Percentiles rank a stretch among this genome's conserved stretches.
Evolutionary conservation across 2,888 invertebrate genomes (phyloP).

Genomic region (Desoria tigrina): DNA sequence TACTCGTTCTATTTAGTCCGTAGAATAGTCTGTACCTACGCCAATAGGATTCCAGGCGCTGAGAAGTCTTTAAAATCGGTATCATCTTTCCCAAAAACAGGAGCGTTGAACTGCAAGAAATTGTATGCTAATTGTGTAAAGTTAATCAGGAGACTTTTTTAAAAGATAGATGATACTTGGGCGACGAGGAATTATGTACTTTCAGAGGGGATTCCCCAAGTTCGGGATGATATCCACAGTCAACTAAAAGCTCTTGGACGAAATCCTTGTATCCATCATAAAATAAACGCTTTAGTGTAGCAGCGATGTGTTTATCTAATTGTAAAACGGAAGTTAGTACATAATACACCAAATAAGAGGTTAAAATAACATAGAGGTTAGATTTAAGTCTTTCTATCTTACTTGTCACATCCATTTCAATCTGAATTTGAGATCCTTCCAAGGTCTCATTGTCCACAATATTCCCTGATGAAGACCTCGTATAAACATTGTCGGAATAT

Average conservation of each 20-base stretch:
- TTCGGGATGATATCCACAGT: slow-evolving; percentile 31
- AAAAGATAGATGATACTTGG: too few relatives aligned
- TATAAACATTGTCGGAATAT: slow-evolving; percentile 31
- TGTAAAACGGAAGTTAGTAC: not conserved
- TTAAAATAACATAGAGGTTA: not conserved
- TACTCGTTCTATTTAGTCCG: too few relatives aligned
- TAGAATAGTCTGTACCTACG: not conserved
- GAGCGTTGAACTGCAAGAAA: slow-evolving; percentile 14
- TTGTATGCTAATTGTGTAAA: not conserved
- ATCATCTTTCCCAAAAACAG: slow-evolving; percentile 55
- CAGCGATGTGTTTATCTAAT: slow-evolving; percentile 35
- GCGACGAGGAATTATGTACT: too few relatives aligned
- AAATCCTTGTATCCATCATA: slow-evolving; percentile 36
- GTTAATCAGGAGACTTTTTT: too few relatives aligned
- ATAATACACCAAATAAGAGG: not conserved
- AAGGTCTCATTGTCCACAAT: slow-evolving; percentile 38
- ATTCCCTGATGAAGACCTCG: slow-evolving; percentile 32
- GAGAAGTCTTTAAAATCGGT: slow-evolving; percentile 94
- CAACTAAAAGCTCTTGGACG: slow-evolving; percentile 27
- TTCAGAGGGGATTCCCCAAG: not conserved
- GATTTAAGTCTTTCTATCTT: slow-evolving; percentile 5
- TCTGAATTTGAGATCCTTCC: slow-evolving; percentile 28
- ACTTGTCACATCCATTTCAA: slow-evolving; percentile 44
- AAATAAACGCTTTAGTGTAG: slow-evolving; percentile 34
- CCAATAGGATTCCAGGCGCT: slow-evolving; percentile 70